phyloP scores from a whole-genome alignment of 1,140 invertebrate species.

The Eumeta japonica region DNA sequence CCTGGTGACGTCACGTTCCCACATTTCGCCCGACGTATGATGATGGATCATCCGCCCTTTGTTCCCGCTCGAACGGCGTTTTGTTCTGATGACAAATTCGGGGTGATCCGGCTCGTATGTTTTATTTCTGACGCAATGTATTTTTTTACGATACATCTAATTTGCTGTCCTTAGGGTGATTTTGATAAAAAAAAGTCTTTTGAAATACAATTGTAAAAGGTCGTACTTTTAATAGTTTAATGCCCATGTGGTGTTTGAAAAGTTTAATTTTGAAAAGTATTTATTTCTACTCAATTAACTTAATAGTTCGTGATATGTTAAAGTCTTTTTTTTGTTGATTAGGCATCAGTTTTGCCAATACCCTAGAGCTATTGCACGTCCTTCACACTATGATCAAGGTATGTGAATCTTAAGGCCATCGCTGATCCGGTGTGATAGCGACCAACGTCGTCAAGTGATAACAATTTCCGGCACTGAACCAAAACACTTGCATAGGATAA shows the following conservation, averaged over 20 bases:
- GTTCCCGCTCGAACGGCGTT: conserved; percentile 23
- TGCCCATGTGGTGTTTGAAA: background rate
- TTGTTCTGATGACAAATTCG: conserved; percentile 44
- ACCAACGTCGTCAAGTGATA: no score
- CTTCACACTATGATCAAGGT: no score
- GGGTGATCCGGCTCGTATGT: conserved; percentile 25
- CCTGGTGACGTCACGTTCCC: conserved; percentile 47
- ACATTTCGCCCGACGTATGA: conserved; percentile 33
- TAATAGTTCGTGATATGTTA: no score
- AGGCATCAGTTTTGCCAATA: no score
- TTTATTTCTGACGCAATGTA: background rate
- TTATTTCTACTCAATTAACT: background rate
- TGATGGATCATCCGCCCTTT: conserved; percentile 46
- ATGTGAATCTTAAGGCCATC: no score
- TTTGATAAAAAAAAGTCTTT: background rate
- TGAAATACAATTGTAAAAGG: background rate
- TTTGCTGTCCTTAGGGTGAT: background rate
- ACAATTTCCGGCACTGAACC: no score
- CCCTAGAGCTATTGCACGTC: no score
- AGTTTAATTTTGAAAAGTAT: background rate
- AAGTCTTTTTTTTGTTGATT: no score
- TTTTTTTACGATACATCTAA: background rate
- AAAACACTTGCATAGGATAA: no score
- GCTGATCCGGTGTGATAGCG: no score
- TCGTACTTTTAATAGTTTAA: no score